Conservation (phyloP, 1,140 invertebrate genomes). For the Lanistes nyassanus region DNA sequence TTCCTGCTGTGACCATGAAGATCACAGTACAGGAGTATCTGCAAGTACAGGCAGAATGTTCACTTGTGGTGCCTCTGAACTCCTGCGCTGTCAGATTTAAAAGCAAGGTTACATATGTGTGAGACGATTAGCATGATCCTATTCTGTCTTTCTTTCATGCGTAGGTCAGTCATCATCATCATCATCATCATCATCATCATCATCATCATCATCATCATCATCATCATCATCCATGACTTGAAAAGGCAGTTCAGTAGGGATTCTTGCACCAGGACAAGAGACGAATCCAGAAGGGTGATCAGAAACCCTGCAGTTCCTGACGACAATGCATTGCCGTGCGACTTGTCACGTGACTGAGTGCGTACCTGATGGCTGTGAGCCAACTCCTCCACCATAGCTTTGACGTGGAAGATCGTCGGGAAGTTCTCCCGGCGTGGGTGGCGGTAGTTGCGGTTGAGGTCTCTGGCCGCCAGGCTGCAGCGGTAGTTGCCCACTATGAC, state of each 20-base stretch:
- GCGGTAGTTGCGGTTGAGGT: constrained; percentile 65
- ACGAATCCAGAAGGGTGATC: too few species aligned
- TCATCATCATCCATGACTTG: not conserved
- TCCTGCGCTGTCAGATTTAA: too few species aligned
- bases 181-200: not conserved
- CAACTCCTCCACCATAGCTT: constrained; percentile 56
- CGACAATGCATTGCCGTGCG: not conserved
- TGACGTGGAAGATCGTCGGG: constrained; percentile 58
- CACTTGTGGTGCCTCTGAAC: not conserved
- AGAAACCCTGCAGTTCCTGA: not conserved
- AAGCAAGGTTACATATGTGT: not conserved
- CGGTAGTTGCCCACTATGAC: constrained; percentile 67
- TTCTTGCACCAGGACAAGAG: too few species aligned
- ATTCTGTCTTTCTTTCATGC: not conserved
- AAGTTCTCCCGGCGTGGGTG: constrained; percentile 62
- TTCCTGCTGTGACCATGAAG: constrained; percentile 66
- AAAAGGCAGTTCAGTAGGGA: too few species aligned
- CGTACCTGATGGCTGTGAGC: constrained; percentile 54
- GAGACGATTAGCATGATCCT: not conserved
- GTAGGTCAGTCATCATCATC: not conserved
- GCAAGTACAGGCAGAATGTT: constrained; percentile 12
- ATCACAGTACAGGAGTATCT: constrained; percentile 68
- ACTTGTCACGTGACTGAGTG: not conserved
- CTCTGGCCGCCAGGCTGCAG: constrained; percentile 61
- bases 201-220: not conserved